These are phyloP conservation scores for Euplexia lucipara DNA, from an alignment of 2,888 invertebrate genomes.

Conservation along the genomic window DNA sequence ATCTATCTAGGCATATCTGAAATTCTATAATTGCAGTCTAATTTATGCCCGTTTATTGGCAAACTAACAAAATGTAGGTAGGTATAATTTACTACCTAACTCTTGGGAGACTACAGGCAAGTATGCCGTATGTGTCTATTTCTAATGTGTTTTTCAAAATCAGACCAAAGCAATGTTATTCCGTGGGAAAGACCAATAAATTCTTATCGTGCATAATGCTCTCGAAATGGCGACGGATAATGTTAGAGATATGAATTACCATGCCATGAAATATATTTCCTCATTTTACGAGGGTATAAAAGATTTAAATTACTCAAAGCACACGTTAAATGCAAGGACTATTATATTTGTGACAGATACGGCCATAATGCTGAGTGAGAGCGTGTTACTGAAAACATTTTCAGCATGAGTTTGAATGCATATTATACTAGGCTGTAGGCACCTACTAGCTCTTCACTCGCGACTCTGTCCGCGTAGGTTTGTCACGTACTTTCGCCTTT, in stretches of 20 bases:
- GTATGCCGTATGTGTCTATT: too few species aligned
- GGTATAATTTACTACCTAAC: too few species aligned
- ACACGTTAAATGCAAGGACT: conserved; percentile 40
- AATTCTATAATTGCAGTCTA: too few species aligned
- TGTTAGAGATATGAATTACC: conserved; percentile 55
- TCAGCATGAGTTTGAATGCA: conserved; percentile 1
- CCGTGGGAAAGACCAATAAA: conserved; percentile 31
- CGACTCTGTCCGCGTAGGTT: too few species aligned
- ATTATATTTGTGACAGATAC: conserved; percentile 51
- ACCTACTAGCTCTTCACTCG: too few species aligned
- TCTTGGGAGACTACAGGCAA: too few species aligned
- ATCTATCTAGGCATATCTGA: too few species aligned
- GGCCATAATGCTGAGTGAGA: conserved; percentile 27
- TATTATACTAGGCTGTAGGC: background rate
- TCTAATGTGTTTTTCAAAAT: background rate
- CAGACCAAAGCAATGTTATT: conserved; percentile 26
- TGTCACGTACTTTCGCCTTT: too few species aligned
- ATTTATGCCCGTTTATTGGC: too few species aligned
- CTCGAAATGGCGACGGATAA: conserved; percentile 52
- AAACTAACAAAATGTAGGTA: too few species aligned
- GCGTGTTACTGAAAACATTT: conserved; percentile 27
- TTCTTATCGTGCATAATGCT: conserved; percentile 45
- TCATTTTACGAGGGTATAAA: conserved; percentile 53
- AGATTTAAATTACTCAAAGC: conserved; percentile 58
- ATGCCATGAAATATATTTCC: conserved; percentile 44